Conservation (phyloP, 2,113 vertebrate genomes). For the Mungos mungo region DNA sequence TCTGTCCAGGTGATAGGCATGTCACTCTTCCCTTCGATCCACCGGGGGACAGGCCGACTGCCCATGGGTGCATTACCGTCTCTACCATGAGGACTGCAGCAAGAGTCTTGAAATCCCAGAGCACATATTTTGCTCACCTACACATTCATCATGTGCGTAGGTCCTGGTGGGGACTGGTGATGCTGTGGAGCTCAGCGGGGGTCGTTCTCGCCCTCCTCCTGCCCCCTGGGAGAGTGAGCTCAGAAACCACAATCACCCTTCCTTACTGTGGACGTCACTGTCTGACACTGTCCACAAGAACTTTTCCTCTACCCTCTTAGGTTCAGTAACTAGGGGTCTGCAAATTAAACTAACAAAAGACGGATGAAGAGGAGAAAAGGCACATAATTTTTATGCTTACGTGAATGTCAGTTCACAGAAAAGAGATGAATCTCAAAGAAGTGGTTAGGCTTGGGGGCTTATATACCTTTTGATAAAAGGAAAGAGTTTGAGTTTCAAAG, state of each 20-base stretch:
- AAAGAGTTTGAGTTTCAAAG: background rate
- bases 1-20: background rate
- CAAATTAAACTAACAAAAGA: background rate
- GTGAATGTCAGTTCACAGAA: background rate
- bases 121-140: too few species aligned
- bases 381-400: background rate
- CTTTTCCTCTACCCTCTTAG: background rate
- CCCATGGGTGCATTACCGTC: background rate
- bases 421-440: background rate
- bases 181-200: rapidly evolving
- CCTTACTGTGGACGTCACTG: background rate
- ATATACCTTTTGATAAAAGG: background rate
- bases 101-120: rapidly evolving
- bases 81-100: background rate
- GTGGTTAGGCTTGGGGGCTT: background rate
- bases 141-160: rapidly evolving
- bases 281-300: background rate
- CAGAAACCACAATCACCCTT: background rate
- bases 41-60: background rate
- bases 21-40: background rate
- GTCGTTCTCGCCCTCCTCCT: background rate
- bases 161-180: background rate
- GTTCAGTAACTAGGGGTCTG: background rate
- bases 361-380: background rate
- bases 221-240: background rate